Base-by-base conservation (phyloP, 2,113 vertebrate genomes). In the Crotophaga sulcirostris region DNA sequence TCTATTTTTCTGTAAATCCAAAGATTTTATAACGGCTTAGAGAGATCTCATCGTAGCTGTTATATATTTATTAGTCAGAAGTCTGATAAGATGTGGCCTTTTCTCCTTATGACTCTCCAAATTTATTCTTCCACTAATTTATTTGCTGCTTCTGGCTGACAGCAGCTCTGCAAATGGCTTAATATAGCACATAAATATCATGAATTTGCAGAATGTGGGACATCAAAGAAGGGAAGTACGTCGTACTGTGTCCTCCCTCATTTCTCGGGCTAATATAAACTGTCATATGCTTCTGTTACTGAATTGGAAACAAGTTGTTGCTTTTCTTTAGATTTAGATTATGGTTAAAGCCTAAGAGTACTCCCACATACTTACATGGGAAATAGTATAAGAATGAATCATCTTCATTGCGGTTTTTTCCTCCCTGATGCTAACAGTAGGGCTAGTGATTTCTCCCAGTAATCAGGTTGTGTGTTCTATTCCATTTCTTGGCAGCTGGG, bases 291-390 rank as follows among this genome's bases (percentile, higher is more conserved):
- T 74, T 93, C n/a, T 78, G 84, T 67, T 79, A 80, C 13, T 84
- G 76, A 87, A 79, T 68, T 60, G 33, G 82, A 97, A 92, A 87
- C 52, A 67, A 85, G 70, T 82, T 90, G 79, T 89, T 95, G 7
- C 56, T 84, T 93, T 94, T 89, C 88, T 91, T 93, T 90, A 92
- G 67, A 93, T 93, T 90, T 90, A 75, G 86, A n/a, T 94, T 89
- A 75, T 89, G 90, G 69, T 89, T 89, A 93, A 92, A 95, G 73
- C 83, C 83, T 92, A 73, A 84, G 45, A 51, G 45, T 49, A 94
- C 76, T 95, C 90, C 88, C 72, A 87, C 85, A 90, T 67, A 52
- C 52, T 88, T 94, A 34, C 79, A 78, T 68, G 34, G 76, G 72
- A 90, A 90, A 83, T 93, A 85, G 78, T 89, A 24, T 40, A 45